Evolutionary conservation across 2,888 invertebrate genomes (phyloP).

Genomic region (Agriopis marginaria): DNA sequence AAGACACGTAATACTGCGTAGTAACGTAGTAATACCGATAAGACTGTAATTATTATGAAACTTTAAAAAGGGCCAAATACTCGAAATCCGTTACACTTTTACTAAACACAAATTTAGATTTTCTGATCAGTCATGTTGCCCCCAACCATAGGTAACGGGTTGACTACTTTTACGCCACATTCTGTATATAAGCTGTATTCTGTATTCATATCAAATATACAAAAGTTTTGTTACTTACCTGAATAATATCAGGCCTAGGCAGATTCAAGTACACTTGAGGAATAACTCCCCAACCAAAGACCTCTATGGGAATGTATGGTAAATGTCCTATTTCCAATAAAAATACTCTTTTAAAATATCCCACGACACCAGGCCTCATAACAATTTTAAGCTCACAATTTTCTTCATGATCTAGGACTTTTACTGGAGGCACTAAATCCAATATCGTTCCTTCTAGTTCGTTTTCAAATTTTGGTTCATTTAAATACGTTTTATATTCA

Average conservation of each 20-base stretch:
- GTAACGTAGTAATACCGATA: too few species aligned
- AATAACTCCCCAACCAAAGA: slow-evolving; percentile 86
- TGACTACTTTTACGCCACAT: too few species aligned
- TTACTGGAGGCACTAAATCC: slow-evolving; percentile 74
- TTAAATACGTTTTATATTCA: slow-evolving; percentile 73
- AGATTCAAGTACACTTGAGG: slow-evolving; percentile 86
- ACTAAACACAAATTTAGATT: too few species aligned
- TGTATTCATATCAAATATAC: neutral
- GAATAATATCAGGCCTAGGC: slow-evolving; percentile 68
- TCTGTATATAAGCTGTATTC: too few species aligned
- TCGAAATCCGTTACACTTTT: too few species aligned
- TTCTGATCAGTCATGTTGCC: too few species aligned
- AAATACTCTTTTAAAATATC: slow-evolving; percentile 80
- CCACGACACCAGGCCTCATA: slow-evolving; percentile 84
- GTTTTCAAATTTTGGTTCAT: slow-evolving; percentile 65
- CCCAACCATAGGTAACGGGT: too few species aligned
- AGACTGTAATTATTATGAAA: too few species aligned
- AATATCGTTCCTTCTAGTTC: slow-evolving; percentile 76
- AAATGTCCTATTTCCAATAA: slow-evolving; percentile 84
- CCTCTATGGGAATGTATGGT: slow-evolving; percentile 81
- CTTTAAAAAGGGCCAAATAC: too few species aligned
- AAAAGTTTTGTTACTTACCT: slow-evolving; percentile 52
- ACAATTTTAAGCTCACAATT: slow-evolving; percentile 73
- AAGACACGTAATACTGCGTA: too few species aligned
- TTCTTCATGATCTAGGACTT: slow-evolving; percentile 72